phyloP scores from a whole-genome alignment of 2,888 invertebrate species.

The Hydroisotoma schaefferi region DNA sequence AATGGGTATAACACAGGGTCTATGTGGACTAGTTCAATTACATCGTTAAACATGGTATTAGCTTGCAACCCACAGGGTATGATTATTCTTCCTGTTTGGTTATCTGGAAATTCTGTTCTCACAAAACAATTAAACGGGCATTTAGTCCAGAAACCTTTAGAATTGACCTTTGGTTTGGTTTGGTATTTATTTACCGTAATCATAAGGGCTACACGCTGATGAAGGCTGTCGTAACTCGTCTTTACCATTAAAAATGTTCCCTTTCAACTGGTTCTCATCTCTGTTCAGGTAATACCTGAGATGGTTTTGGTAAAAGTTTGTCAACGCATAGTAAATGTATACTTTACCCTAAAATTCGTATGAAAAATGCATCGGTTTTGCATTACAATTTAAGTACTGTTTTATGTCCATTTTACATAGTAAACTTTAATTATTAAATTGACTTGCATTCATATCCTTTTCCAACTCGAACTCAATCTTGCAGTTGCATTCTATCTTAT shows the following conservation, averaged over 20 bases:
- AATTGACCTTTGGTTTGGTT: background rate
- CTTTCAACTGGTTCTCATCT: slow-evolving; percentile 27
- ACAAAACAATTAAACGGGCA: background rate
- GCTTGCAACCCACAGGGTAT: slow-evolving; percentile 30
- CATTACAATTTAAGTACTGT: no score
- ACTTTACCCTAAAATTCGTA: slow-evolving; percentile 17
- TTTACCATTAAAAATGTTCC: slow-evolving; percentile 11
- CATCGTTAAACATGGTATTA: slow-evolving; percentile 29
- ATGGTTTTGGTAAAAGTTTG: slow-evolving; percentile 30
- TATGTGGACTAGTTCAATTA: slow-evolving; percentile 13
- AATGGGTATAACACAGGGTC: background rate
- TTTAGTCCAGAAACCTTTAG: background rate
- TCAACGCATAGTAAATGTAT: slow-evolving; percentile 24
- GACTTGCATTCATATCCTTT: slow-evolving; percentile 14
- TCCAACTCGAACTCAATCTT: slow-evolving; percentile 17
- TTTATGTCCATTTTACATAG: background rate
- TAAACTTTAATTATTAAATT: background rate
- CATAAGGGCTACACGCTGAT: slow-evolving; percentile 6
- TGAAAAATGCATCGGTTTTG: background rate
- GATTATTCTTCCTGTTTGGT: background rate
- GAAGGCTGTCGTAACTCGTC: slow-evolving; percentile 12
- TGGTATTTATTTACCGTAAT: background rate
- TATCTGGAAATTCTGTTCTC: background rate
- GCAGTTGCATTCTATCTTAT: slow-evolving; percentile 16
- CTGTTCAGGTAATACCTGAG: slow-evolving; percentile 17